Base-by-base conservation (phyloP, 2,113 vertebrate genomes). In the Picathartes gymnocephalus region DNA sequence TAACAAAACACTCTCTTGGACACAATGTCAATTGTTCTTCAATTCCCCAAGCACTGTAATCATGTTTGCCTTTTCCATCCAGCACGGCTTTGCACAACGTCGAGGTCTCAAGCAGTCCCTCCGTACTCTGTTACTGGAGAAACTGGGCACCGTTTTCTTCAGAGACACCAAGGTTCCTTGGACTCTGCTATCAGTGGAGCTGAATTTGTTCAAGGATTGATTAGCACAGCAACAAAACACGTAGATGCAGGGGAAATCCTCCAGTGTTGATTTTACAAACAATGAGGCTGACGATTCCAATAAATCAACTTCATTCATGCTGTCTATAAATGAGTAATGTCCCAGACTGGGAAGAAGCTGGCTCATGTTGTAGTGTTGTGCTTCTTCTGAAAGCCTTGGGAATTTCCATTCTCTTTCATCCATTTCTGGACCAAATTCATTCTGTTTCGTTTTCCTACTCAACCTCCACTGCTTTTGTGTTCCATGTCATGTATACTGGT, bases 251-350 rank as follows among this genome's bases (percentile, higher is more conserved):
- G 28, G 85, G 61, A 90, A 94, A 76, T 79, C 92, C 86, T 95
- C 88, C 69, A 58, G 72, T 16, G 44, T 28, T 93, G 80, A 88
- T 76, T 93, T 94, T 88, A 72, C 94, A 92, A 71, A 95, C 88
- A 88, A 86, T 50, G 56, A 90, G 76, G 88, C 88, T 5, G 33
- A 83, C 72, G 60, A 86, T 92, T 94, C 76, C 0, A 4, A 93
- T 90, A 95, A 95, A 96, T 93, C 86, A 78, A 68, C 71, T 64
- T 86, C 47, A 93, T 94, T 97, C 95, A 78, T 68, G 48, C 60
- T 88, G 64, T 35, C 90, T 86, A 84, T 92, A 96, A 97, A 92
- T 86, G 96, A 93, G 44, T 94, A 64, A 90, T 64, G 65, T 71
- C 72, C 76, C 72, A 69, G 76, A n/a, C 60, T 60, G 61, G 19